phyloP scores from a whole-genome alignment of 1,140 invertebrate genomes.

The Sitobion miscanthi region DNA sequence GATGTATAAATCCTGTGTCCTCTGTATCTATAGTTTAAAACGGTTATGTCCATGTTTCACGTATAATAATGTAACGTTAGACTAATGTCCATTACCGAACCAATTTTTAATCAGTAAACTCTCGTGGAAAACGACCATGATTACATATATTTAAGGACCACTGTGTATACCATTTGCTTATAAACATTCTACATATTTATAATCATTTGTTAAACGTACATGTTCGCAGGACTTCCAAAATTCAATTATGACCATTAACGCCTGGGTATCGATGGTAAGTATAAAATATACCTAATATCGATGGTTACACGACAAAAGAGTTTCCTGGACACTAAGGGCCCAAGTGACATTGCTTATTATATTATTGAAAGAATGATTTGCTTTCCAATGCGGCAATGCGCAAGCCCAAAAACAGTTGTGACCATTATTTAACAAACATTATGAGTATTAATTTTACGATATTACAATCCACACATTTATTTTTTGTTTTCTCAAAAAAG shows the following conservation, averaged over 20 bases:
- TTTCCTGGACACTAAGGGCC: too few species aligned
- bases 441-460: too few species aligned
- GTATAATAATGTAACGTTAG: background rate
- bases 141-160: background rate
- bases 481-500: too few species aligned
- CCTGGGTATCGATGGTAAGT: conserved; percentile 68
- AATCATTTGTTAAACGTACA: background rate
- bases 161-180: background rate
- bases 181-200: background rate
- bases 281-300: background rate
- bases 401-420: too few species aligned
- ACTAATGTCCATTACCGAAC: background rate
- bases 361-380: background rate
- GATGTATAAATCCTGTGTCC: too few species aligned
- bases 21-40: background rate
- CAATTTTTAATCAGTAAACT: background rate
- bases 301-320: too few species aligned
- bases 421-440: too few species aligned
- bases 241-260: conserved; percentile 67
- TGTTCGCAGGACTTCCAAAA: conserved; percentile 66
- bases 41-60: background rate
- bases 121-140: background rate
- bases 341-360: too few species aligned
- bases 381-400: too few species aligned
- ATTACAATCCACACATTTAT: too few species aligned